phyloP scores from a whole-genome alignment of 1,140 invertebrate genomes.

The Euschistus heros region DNA sequence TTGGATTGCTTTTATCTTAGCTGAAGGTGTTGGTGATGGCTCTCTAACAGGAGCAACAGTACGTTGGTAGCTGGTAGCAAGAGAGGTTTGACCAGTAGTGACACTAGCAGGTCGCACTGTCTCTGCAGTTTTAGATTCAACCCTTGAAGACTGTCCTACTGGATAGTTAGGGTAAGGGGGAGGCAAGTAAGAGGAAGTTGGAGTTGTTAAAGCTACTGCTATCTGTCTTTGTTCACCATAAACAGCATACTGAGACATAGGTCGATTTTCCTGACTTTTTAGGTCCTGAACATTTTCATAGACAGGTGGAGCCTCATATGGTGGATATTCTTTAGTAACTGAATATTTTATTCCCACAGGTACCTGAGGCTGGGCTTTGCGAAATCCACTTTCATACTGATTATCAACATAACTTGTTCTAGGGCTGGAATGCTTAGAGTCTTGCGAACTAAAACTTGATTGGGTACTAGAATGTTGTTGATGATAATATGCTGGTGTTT shows the following conservation, averaged over 20 bases:
- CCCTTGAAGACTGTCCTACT: slow-evolving; percentile 9
- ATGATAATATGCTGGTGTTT: slow-evolving; percentile 49
- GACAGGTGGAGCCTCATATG: slow-evolving; percentile 49
- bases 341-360: slow-evolving; percentile 47
- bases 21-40: slow-evolving; percentile 32
- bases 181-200: slow-evolving; percentile 22
- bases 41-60: slow-evolving; percentile 32
- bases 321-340: slow-evolving; percentile 40
- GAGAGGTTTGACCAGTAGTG: slow-evolving; percentile 24
- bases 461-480: slow-evolving; percentile 41
- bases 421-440: slow-evolving; percentile 43
- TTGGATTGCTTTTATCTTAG: slow-evolving; percentile 31
- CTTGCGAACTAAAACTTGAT: slow-evolving; percentile 41
- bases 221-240: slow-evolving; percentile 31
- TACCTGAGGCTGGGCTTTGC: slow-evolving; percentile 57
- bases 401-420: slow-evolving; percentile 37
- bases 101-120: slow-evolving; percentile 17
- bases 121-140: slow-evolving; percentile 2
- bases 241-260: slow-evolving; percentile 40
- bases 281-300: slow-evolving; percentile 60
- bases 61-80: slow-evolving; percentile 30
- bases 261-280: slow-evolving; percentile 36
- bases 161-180: slow-evolving; percentile 26
- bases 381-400: slow-evolving; percentile 36
- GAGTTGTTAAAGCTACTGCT: slow-evolving; percentile 33